phyloP scores from a whole-genome alignment of 1,140 invertebrate genomes.

The Zeugodacus cucurbitae region DNA sequence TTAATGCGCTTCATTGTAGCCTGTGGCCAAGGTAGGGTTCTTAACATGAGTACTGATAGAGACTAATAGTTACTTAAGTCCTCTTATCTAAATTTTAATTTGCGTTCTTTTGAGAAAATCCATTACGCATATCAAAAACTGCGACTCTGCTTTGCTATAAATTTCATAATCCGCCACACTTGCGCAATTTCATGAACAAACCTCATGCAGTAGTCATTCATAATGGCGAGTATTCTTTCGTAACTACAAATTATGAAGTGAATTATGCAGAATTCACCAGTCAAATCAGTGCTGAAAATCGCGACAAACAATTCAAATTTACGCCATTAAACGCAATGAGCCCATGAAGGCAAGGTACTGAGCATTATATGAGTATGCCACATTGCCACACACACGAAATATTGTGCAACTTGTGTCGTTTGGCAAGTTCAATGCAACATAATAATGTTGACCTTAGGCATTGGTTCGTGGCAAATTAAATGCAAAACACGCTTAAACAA shows the following conservation, averaged over 20 bases:
- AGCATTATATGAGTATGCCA: not conserved
- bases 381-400: not conserved
- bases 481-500: not conserved
- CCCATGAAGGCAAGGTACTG: not conserved
- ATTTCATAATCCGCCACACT: too few relatives aligned
- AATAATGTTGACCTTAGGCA: conserved; percentile 46
- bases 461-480: not conserved
- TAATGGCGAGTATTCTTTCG: not conserved
- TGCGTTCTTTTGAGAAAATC: too few relatives aligned
- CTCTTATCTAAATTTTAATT: too few relatives aligned
- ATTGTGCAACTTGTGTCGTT: not conserved
- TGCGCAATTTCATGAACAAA: not conserved
- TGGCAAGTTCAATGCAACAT: conserved; percentile 47
- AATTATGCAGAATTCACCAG: conserved; percentile 20
- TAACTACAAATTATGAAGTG: not conserved
- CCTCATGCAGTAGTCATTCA: not conserved
- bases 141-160: too few relatives aligned
- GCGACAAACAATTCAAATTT: conserved; percentile 33
- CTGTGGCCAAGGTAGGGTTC: too few relatives aligned
- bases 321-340: conserved; percentile 29
- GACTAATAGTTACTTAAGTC: too few relatives aligned
- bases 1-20: too few relatives aligned
- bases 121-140: too few relatives aligned
- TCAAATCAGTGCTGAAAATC: conserved; percentile 11
- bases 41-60: too few relatives aligned